Evolutionary conservation across 2,888 invertebrate genomes (phyloP), one percentile per base, ranked within the genome.

Genomic region (Dicranocentrus wangi): DNA sequence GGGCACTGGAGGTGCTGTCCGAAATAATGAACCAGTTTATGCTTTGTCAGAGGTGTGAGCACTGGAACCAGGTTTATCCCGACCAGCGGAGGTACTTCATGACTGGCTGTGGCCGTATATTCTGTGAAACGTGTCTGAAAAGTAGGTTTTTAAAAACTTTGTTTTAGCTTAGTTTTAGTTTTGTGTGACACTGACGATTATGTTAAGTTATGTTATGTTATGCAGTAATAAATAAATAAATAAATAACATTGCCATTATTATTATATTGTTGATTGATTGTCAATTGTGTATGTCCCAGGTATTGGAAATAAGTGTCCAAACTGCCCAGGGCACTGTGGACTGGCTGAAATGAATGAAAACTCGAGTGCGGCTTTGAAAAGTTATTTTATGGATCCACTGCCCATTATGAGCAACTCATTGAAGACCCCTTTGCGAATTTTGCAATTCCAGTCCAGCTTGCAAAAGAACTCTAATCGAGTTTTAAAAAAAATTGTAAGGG

Each of bases 301-400:
- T 15, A 1, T 17, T 0, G 25, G n/a, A 1, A 42, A 23, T 21
- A 60, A 70, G n/a, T 81, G 81, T 27, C 28, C 65, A 8, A 28
- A 42, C 7, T 60, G 76, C 19, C 17, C 51, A 2, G 63, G 58
- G 1, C n/a, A 66, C 0, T 77, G 81, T 65, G 42, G 53, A 17
- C 5, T 82, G 8, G 1, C 70, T 25, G 76, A 76, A 53, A 28
- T 82, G 5, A 71, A 82, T 25, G 17, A 19, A 0, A 53, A 76
- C 10, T 1, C 55, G 2, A 55, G 42, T 27, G 25, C 21, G 25
- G 77, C 77, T 1, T 17, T 77, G 1, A 71, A 66, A n/a, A 3
- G 47, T 1, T 71, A 53, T n/a, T 82, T 82, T 27, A 42, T n/a
- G 66, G 71, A 82, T 51, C 77, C 76, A 1, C 5, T 60, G 19